phyloP scores from a whole-genome alignment of 2,888 invertebrate genomes.

The Elgonia sp. region DNA sequence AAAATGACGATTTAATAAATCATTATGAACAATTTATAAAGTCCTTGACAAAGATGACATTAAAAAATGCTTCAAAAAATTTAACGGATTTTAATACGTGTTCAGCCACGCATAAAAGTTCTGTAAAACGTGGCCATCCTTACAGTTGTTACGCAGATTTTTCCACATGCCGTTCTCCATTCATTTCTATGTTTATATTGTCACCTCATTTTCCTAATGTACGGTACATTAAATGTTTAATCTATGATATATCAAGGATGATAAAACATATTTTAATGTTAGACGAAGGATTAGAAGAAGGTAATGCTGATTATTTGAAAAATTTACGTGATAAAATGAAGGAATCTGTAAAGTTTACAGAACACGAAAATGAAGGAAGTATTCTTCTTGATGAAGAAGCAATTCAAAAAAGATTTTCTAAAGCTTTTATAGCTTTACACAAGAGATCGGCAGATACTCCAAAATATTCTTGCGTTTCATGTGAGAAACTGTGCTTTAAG shows the following conservation, averaged over 20 bases:
- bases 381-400: neutral
- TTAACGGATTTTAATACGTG: neutral
- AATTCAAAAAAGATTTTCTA: neutral
- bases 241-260: neutral
- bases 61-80: neutral
- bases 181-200: neutral
- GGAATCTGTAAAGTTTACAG: neutral
- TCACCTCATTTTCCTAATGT: neutral
- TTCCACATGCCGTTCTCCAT: neutral
- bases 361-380: neutral
- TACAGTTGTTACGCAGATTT: neutral
- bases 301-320: neutral
- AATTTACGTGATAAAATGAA: neutral
- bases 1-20: slow-evolving; percentile 16
- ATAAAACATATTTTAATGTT: neutral
- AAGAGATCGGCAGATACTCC: neutral
- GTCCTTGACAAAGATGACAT: neutral
- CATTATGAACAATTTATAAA: slow-evolving; percentile 24
- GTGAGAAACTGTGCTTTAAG: neutral
- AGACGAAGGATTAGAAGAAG: neutral
- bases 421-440: neutral
- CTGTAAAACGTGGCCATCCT: neutral
- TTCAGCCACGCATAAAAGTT: neutral
- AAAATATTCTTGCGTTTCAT: neutral
- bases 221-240: neutral